phyloP scores from a whole-genome alignment of 1,140 invertebrate genomes.

The Aphelenchoides besseyi region DNA sequence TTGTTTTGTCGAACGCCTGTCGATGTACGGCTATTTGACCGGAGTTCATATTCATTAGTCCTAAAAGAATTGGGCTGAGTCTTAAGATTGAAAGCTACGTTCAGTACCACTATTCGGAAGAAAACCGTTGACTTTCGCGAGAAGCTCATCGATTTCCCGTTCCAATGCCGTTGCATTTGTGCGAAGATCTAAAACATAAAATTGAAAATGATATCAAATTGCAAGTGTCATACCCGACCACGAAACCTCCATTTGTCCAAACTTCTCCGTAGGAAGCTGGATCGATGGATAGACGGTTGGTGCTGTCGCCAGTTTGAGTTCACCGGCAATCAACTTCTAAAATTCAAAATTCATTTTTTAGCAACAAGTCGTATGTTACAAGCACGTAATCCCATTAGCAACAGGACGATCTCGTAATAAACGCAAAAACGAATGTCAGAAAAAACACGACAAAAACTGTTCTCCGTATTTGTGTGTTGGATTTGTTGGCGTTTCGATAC shows the following conservation, averaged over 20 bases:
- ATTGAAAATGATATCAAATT: not conserved
- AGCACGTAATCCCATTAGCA: too few relatives aligned
- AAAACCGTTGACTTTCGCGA: constrained; percentile 4
- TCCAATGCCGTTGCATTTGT: constrained; percentile 15
- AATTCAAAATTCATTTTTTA: too few relatives aligned
- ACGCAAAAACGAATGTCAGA: too few relatives aligned
- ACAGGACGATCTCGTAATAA: too few relatives aligned
- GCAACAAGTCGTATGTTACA: too few relatives aligned
- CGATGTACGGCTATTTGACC: constrained; percentile 1
- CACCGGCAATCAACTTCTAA: not conserved
- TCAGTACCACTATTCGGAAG: constrained; percentile 10
- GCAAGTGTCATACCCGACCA: constrained; percentile 14
- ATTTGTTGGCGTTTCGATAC: too few relatives aligned
- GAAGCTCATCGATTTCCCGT: constrained; percentile 15
- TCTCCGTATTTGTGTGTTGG: too few relatives aligned
- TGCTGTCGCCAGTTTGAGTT: not conserved
- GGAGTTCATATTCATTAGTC: not conserved
- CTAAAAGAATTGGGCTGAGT: not conserved
- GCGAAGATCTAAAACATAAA: not conserved
- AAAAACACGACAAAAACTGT: too few relatives aligned
- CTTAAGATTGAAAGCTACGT: not conserved
- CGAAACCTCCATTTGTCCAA: constrained; percentile 13
- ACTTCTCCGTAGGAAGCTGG: constrained; percentile 10
- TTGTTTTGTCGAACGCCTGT: constrained; percentile 7
- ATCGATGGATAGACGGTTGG: not conserved